Evolutionary conservation across 2,888 invertebrate species (phyloP), one percentile per base, ranked within the genome.

Genomic region (Drosophila affinis): DNA sequence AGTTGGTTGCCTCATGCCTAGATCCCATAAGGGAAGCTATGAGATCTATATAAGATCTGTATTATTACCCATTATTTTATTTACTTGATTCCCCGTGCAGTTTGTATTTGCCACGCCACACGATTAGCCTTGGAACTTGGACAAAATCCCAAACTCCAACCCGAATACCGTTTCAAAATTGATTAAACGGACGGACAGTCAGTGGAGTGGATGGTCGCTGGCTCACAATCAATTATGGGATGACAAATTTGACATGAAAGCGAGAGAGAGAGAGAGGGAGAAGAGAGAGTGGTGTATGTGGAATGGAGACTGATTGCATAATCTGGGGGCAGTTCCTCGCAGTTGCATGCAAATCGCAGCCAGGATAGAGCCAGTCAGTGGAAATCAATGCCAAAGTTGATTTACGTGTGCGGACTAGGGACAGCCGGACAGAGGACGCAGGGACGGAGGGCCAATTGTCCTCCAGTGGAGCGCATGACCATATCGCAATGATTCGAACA

Each of bases 351-450:
- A 72, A 72, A 71, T 71, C 72, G 70, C 63, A 72, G 64, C 63
- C 58, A 55, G 17, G 49, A 60, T 21, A 69, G 65, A 78, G 72
- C 59, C 64, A 59, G 57, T 48, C 57, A 55, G 63, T 58, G 71
- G 62, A 84, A 84, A 84, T 84, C 83, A 84, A 84, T 84, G 85
- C 73, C 79, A 84, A 84, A 85, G 85, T 84, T 84, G 83, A 84
- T 84, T 84, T 84, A 84, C 83, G 85, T 85, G 85, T 82, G 82
- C 85, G 82, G 82, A 75, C 78, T 6, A 39, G 2, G 14, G 39
- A 39, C 39, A 2, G 39, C 0, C 14, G 39, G 14, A 6, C 21
- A 21, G 21, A 2, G 39, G 14, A 14, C 7, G 39, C 7, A 6
- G 14, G 34, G 5, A 7, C 39, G n/a, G 12, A 7, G 14, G n/a